Evolutionary conservation across 2,888 invertebrate species (phyloP).

Genomic region (Conus canariensis): DNA sequence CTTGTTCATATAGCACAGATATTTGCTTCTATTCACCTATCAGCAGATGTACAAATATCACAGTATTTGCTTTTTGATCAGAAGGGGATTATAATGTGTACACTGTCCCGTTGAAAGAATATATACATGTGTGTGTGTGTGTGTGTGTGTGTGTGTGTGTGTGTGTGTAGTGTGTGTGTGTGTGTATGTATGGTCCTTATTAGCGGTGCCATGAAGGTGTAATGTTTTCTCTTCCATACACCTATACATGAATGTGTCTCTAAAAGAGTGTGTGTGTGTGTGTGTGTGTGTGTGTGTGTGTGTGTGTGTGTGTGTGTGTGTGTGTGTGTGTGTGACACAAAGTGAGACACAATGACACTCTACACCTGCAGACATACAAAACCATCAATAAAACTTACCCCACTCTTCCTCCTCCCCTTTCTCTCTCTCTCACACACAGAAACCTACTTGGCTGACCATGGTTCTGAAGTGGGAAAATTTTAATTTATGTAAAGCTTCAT

Average conservation of each 20-base stretch:
- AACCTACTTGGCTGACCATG: too few species aligned
- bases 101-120: too few species aligned
- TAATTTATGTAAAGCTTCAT: too few species aligned
- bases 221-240: background rate
- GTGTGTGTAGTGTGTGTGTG: background rate
- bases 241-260: constrained; percentile 1
- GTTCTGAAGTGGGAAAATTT: too few species aligned
- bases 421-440: too few species aligned
- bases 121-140: background rate
- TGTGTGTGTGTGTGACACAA: background rate
- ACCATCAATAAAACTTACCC: too few species aligned
- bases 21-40: too few species aligned
- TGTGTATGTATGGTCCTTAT: background rate
- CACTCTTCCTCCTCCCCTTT: too few species aligned
- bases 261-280: constrained; percentile 15
- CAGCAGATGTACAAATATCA: background rate
- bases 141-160: background rate
- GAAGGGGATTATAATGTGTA: background rate
- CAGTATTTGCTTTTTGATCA: background rate
- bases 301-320: background rate
- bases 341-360: background rate
- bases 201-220: too few species aligned
- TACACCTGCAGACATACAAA: background rate
- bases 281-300: constrained; percentile 27
- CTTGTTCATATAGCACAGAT: too few species aligned